Evolutionary conservation across 2,888 invertebrate species (phyloP).

Genomic region (Thyatira batis): DNA sequence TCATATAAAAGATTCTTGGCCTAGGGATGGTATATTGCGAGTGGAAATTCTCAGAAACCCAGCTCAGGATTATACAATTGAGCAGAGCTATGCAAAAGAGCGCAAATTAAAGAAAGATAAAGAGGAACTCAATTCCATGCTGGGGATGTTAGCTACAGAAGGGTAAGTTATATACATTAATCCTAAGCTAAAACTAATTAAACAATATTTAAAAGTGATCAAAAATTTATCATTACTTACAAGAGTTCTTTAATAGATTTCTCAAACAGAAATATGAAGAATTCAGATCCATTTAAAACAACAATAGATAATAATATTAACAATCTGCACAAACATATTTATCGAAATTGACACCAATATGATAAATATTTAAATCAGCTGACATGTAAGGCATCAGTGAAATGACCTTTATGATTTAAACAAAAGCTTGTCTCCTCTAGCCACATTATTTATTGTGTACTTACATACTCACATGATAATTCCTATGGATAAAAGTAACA

Average conservation of each 20-base stretch:
- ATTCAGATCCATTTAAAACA: no score
- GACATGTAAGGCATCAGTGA: not conserved
- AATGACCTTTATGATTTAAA: not conserved
- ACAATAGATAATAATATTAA: no score
- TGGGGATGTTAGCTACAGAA: conserved; percentile 85
- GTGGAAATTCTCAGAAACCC: conserved; percentile 92
- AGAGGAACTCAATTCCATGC: conserved; percentile 81
- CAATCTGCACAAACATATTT: no score
- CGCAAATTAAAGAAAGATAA: conserved; percentile 86
- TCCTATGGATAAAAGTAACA: no score
- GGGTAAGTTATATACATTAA: conserved; percentile 70
- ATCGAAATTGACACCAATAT: no score
- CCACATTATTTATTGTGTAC: no score
- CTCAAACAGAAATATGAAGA: no score
- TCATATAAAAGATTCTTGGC: conserved; percentile 94
- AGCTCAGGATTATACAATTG: conserved; percentile 88
- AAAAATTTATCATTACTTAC: no score
- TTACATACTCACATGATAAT: no score
- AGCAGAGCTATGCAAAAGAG: conserved; percentile 92
- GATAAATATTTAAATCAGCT: not conserved
- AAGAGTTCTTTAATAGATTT: no score
- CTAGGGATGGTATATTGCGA: conserved; percentile 95
- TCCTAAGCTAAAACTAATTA: not conserved
- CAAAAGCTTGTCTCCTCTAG: not conserved
- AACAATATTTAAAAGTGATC: no score